These are phyloP conservation scores for Caretta caretta DNA, from an alignment of 2,113 vertebrate species.

Conservation along the genomic window DNA sequence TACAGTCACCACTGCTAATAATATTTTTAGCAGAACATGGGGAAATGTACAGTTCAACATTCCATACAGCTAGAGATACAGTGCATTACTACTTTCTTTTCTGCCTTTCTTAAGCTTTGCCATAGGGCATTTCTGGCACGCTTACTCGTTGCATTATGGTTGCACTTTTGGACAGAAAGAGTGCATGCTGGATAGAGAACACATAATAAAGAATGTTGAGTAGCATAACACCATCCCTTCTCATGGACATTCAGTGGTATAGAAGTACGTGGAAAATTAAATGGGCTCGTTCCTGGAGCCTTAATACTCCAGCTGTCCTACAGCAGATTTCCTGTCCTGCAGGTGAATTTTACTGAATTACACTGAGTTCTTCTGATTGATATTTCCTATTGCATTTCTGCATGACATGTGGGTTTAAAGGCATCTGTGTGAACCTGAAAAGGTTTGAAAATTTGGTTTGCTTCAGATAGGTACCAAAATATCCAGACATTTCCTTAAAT, in stretches of 20 bases:
- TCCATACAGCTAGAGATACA: accelerated
- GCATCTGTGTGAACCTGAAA: not conserved
- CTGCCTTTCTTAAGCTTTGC: not conserved
- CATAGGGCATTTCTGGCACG: not conserved
- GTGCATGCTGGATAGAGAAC: not conserved
- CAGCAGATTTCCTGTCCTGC: not conserved
- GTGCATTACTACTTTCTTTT: not conserved
- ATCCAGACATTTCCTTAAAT: not conserved
- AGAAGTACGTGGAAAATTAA: not conserved
- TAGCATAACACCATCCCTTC: not conserved
- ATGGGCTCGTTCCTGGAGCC: not conserved
- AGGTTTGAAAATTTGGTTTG: not conserved
- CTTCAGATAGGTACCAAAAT: not conserved
- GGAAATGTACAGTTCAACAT: not conserved
- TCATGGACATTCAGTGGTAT: not conserved
- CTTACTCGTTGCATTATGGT: not conserved
- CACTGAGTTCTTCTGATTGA: not conserved
- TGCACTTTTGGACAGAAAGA: not conserved
- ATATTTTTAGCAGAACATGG: not conserved
- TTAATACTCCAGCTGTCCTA: not conserved
- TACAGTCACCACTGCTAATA: not conserved
- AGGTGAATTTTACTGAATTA: not conserved
- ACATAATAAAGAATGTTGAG: not conserved
- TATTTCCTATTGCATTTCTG: not conserved
- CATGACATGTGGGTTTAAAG: not conserved